Evolutionary conservation across 1,140 invertebrate genomes (phyloP).

Genomic region (Brachionus asplanchnoidis): DNA sequence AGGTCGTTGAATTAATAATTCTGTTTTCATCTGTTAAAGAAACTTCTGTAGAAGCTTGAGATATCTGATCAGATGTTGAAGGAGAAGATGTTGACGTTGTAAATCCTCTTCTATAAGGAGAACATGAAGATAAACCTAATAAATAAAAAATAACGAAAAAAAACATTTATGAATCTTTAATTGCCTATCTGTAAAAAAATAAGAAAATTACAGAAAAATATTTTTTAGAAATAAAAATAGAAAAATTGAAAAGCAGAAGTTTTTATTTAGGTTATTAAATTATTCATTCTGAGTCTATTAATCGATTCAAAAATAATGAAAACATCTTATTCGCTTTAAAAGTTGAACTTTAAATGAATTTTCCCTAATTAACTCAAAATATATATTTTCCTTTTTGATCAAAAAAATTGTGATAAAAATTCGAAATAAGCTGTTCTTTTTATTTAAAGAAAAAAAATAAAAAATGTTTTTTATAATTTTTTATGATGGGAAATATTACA

Average conservation of each 20-base stretch:
- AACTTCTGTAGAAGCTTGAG: neutral
- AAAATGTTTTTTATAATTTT: neutral
- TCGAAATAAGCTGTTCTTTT: neutral
- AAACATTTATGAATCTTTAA: neutral
- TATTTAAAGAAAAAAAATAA: neutral
- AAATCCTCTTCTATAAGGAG: neutral
- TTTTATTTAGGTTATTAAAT: neutral
- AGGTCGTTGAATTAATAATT: neutral
- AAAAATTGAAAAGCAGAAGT: neutral
- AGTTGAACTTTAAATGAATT: neutral
- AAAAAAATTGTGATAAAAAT: conserved; percentile 6
- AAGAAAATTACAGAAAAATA: neutral
- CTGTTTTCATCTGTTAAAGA: neutral
- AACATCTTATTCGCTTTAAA: neutral
- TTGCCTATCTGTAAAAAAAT: neutral
- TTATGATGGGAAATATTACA: neutral
- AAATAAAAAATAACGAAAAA: neutral
- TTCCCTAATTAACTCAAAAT: conserved; percentile 3
- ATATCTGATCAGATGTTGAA: neutral
- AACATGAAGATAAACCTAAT: neutral
- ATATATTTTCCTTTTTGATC: neutral
- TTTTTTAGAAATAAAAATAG: conserved; percentile 1
- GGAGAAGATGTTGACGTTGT: neutral
- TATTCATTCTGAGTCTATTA: neutral
- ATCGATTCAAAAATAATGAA: neutral